Evolutionary conservation across 2,888 invertebrate species (phyloP), one percentile per base, ranked within the genome.

Genomic region (Gryllus longicercus): DNA sequence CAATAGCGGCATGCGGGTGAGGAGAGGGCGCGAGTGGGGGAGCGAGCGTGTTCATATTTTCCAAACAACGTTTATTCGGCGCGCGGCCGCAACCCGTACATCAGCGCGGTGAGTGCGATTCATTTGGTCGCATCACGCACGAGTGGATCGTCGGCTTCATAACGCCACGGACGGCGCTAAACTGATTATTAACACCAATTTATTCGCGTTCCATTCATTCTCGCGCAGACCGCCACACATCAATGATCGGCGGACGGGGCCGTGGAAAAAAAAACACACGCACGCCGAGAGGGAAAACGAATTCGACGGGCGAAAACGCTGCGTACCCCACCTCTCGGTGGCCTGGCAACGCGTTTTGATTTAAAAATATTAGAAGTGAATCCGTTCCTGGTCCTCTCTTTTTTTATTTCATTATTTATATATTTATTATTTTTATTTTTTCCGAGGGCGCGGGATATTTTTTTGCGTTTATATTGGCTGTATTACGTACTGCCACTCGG

Each of bases 181-280:
- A 63, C 63, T 63, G 63, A 63, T 63, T 63, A 63, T 63, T 63
- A 63, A 63, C n/a, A 63, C 63, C 63, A 63, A 63, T 63, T 63
- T 63, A 63, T 63, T 63, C 63, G 16, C 14, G 63, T 18, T 63
- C 63, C 63, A 63, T 63, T 63, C 63, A 63, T 63, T 63, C n/a
- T 8, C 63, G n/a, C 63, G 38, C 38, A 8, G 8, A 38, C 38
- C 38, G 63, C 63, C 16, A 63, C 63, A 63, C 63, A 63, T 63
- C 63, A 63, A 63, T 63, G 63, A 63, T 63, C 63, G 63, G 63
- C 63, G 63, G 63, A 63, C 16, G 8, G 63, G 63, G 63, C n/a
- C 14, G 63, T 3, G 16, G 16, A 63, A 63, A 63, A 63, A 18
- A 63, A 63, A 18, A 38, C 4, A 38, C 38, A 38, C 38, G 38